phyloP scores from a whole-genome alignment of 2,797 vertebrate species.

The Decapterus maruadsi region DNA sequence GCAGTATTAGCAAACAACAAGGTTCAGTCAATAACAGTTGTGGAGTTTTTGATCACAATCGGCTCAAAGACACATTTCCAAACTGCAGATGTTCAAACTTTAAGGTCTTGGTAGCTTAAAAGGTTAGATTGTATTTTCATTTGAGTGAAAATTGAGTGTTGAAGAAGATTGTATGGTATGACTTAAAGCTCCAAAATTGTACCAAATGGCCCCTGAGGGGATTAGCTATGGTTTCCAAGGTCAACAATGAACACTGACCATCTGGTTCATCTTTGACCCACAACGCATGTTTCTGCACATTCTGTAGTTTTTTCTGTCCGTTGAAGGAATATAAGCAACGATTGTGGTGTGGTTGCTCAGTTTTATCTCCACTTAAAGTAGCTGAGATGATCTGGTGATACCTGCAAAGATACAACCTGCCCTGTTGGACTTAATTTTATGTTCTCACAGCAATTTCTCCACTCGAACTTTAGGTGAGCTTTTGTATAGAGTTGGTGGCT shows the following conservation, averaged over 20 bases:
- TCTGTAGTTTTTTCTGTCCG: no score
- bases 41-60: not conserved
- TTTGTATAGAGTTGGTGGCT: not conserved
- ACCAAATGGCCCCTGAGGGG: not conserved
- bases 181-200: not conserved
- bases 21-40: not conserved
- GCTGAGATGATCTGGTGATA: not conserved
- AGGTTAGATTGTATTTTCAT: not conserved
- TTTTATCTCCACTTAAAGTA: not conserved
- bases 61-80: not conserved
- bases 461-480: not conserved
- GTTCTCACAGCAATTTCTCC: not conserved
- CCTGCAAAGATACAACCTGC: no score
- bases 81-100: not conserved
- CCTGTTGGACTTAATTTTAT: not conserved
- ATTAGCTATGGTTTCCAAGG: not conserved
- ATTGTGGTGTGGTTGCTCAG: not conserved
- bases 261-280: not conserved
- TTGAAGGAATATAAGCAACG: no score
- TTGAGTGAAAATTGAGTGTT: not conserved
- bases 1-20: not conserved
- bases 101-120: not conserved
- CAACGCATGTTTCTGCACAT: no score
- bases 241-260: not conserved
- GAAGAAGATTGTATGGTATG: not conserved